Evolutionary conservation across 1,140 invertebrate species (phyloP), one percentile per base, ranked within the genome.

Genomic region (Euglossa dilemma): DNA sequence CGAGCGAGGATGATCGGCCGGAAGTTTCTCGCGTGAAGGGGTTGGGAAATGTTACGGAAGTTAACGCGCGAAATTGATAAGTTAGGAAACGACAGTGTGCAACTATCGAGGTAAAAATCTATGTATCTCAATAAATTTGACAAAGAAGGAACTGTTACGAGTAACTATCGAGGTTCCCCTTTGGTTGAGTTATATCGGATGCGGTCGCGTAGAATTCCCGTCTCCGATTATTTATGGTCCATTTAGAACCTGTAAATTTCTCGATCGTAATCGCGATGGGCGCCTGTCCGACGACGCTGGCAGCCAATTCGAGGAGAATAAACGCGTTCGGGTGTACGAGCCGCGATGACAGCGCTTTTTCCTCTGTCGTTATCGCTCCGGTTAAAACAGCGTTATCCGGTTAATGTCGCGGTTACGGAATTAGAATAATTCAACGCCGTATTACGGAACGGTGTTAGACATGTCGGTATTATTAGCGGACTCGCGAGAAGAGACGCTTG

Each of bases 381-480:
- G 71, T 76, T 67, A 43, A 25, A 47, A 67, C 63, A 28, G 52
- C n/a, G 52, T 78, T 71, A 63, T 45, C 25, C 43, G 43, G 23
- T 25, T 59, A 52, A 23, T 18, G 59, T 54, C 50, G 25, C 36
- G 11, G 52, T 11, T 67, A 74, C 45, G 5, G 59, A 78, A 63
- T 78, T 69, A 20, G 73, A 83, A 78, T 83, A 78, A 83, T 78
- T 83, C 20, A 71, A 28, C 64, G 36, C 54, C 28, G 63, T 70
- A 78, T 78, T 83, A 47, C n/a, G 47, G 63, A 54, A 70, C 47
- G 20, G 47, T 20, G 57, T 61, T 70, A 78, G 80, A 61, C 47
- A 63, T 28, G 74, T 83, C 36, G 66, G 54, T 70, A 83, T 83
- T 83, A 83, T 83, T 83, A 83, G 74, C 54, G 28, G 54, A 59